Evolutionary conservation across 1,140 invertebrate genomes (phyloP), one percentile per base, ranked within the genome.

Genomic region (Drosophila paulistorum): DNA sequence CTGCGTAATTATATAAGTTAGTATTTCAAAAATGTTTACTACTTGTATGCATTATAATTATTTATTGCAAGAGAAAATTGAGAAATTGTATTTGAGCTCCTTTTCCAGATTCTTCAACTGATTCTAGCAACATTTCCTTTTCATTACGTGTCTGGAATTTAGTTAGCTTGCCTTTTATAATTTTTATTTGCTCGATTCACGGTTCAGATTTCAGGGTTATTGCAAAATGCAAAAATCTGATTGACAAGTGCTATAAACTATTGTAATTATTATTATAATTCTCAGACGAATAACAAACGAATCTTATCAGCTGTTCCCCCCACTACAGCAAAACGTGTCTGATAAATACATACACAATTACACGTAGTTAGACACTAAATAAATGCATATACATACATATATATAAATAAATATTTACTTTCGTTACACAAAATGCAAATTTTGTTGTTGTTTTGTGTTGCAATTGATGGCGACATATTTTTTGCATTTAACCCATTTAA

Each of bases 401-500:
- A 30, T 30, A 30, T 30, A 7, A 51, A 48, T 20, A 69, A 17
- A 63, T 39, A 37, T 51, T 51, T 51, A n/a, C n/a, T 33, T 58
- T 69, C 35, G 26, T 57, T 51, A 63, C 42, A 41, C n/a, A 60
- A 65, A 51, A 51, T 51, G 45, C 45, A 51, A 51, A 51, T 51
- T 51, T 23, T 23, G 45, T 7, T 51, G 17, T 51, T 51, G 45
- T 51, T 20, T 51, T 30, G 5, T 30, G 6, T 30, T 30, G 30
- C 7, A 30, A 3, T 30, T 51, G 23, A 51, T 23, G 9, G 45
- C 45, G 62, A 57, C 20, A 57, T 57, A 11, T 7, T 39, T 71
- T 48, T 48, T 37, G 23, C 61, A 51, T 48, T 69, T 73, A 84
- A 68, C 51, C 64, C 54, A 79, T 80, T 77, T 66, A 67, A 80